Percentiles rank a stretch among this genome's conserved stretches.
These are phyloP conservation scores for Dipodomys ordii DNA, from an alignment of 2,113 vertebrate species.

Conservation along the genomic window DNA sequence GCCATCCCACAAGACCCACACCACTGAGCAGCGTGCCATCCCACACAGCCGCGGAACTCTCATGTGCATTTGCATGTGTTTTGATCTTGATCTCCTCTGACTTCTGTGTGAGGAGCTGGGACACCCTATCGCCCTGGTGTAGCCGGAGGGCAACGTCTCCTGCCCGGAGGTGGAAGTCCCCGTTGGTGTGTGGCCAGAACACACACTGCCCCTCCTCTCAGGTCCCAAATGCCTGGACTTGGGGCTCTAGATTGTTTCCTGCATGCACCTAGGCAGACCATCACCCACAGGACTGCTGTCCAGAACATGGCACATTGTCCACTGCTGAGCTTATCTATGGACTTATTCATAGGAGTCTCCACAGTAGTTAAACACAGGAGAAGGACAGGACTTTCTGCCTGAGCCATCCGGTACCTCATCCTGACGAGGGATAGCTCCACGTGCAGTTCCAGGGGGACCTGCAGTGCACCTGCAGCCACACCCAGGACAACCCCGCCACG, in stretches of 20 bases:
- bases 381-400: background rate
- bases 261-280: background rate
- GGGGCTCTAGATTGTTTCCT: background rate
- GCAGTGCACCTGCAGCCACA: background rate
- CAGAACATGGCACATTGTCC: fast-evolving
- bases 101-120: background rate
- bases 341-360: background rate
- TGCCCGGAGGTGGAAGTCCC: background rate
- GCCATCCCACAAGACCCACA: no score
- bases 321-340: background rate
- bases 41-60: background rate
- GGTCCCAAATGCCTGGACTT: background rate
- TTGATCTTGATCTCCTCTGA: background rate
- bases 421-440: background rate
- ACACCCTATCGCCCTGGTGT: no score
- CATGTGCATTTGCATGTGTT: background rate
- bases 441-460: background rate
- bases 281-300: no score
- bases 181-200: background rate
- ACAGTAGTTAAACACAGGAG: background rate
- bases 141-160: background rate
- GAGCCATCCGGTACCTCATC: background rate
- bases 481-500: background rate
- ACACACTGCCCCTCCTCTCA: background rate
- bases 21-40: background rate